A percentile compares a stretch with the other conserved stretches of the same genome.
These are phyloP conservation scores for Drosophila subsilvestris DNA, from an alignment of 2,888 invertebrate species.

Conservation along the genomic window DNA sequence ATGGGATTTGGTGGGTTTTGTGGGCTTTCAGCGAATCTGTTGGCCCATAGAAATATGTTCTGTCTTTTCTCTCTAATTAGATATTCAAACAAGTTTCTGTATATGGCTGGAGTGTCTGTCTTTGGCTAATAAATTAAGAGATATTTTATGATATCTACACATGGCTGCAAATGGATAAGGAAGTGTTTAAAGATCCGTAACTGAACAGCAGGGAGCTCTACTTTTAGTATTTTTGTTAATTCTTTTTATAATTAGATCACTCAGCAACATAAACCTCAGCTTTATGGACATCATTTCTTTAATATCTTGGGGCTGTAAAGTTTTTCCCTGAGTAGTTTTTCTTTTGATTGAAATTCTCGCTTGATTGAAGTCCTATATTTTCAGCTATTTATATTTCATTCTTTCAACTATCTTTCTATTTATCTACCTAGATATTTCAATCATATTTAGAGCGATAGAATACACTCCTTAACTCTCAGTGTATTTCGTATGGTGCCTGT, in stretches of 20 bases:
- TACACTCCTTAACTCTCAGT: too few relatives aligned
- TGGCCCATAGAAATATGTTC: constrained; percentile 4
- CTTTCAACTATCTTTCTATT: too few relatives aligned
- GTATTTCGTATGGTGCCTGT: too few relatives aligned
- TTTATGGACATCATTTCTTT: not conserved
- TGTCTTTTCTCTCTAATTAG: constrained; percentile 23
- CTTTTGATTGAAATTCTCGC: too few relatives aligned
- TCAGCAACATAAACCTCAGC: too few relatives aligned
- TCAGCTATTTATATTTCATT: too few relatives aligned
- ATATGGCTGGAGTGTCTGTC: not conserved
- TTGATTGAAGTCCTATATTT: too few relatives aligned
- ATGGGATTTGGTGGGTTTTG: constrained; percentile 20
- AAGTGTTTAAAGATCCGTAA: not conserved
- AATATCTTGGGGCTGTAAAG: too few relatives aligned
- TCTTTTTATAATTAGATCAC: not conserved
- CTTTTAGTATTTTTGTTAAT: not conserved
- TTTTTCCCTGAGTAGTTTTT: too few relatives aligned
- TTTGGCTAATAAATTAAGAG: not conserved
- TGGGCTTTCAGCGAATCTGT: constrained; percentile 20
- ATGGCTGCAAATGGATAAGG: not conserved
- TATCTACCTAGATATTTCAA: too few relatives aligned
- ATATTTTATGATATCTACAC: not conserved
- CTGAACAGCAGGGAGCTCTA: not conserved
- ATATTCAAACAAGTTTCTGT: constrained; percentile 3
- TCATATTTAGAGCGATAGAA: too few relatives aligned